Base-by-base conservation (phyloP, 2,888 invertebrate species). In the Scaeva pyrastri region DNA sequence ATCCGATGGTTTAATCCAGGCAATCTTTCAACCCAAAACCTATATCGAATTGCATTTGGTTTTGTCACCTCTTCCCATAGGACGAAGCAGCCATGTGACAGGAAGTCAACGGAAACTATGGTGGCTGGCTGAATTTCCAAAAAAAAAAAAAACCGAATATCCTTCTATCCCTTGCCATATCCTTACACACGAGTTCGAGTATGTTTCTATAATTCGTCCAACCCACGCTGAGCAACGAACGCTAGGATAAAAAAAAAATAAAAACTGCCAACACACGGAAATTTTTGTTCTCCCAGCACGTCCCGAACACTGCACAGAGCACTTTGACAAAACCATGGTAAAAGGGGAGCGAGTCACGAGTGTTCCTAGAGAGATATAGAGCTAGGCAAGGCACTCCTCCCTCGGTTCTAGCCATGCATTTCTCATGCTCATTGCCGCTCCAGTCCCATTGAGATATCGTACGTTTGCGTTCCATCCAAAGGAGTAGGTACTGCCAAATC, bases 11-110 rank as follows among this genome's bases (percentile, higher is more conserved):
- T 77, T 81, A 81, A 85, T 81, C 76, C 55, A 16, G 31, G 76
- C 81, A 74, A 82, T 86, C 77, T 50, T 74, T 82, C 71, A 86
- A 70, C 58, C 26, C 36, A 39, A 71, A 82, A 82, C 77, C 74
- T 70, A 86, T 71, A 71, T 74, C 74, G 77, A 82, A 86, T 86
- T 78, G 77, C 73, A 86, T 82, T 82, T 52, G 74, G 86, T 70
- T 82, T 78, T 86, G 86, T 86, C 86, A 74, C 86, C 58, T 68
- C 39, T 60, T 58, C 74, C 74, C 73, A 52, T 8, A 52, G 70
- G 64, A 64, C 56, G 31, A 31, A 8, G 31, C 8, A 31, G 31
- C 8, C 36, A 41, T 45, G 68, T 21, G 31, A 70, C 64, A 26
- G 21, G 41, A 66, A 36, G 50, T 41, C 31, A 56, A 45, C 66